phyloP scores from a whole-genome alignment of 2,113 vertebrate species.

The Meriones unguiculatus region DNA sequence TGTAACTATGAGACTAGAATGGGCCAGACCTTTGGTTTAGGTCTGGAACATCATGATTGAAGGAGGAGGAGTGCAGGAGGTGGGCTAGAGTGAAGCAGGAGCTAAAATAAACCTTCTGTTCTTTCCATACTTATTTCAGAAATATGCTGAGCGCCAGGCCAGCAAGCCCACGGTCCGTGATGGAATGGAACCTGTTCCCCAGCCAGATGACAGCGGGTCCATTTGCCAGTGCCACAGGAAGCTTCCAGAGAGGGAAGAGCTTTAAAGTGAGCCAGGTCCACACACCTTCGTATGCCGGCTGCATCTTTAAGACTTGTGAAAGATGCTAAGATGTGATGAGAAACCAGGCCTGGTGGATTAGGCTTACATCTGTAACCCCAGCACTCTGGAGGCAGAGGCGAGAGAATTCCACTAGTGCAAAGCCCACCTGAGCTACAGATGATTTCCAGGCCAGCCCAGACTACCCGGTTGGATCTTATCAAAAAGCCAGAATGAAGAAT shows the following conservation, averaged over 20 bases:
- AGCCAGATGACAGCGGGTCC: slow-evolving; percentile 88
- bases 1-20: slow-evolving; percentile 61
- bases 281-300: background rate
- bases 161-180: slow-evolving; percentile 87
- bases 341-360: background rate
- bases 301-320: slow-evolving; percentile 48
- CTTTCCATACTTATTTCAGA: slow-evolving; percentile 85
- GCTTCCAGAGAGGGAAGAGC: slow-evolving; percentile 84
- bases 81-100: slow-evolving; percentile 60
- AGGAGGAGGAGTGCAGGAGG: slow-evolving; percentile 24
- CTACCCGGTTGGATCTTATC: background rate
- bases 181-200: slow-evolving; percentile 93
- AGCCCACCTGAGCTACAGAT: background rate
- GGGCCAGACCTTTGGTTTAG: slow-evolving; percentile 70
- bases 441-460: background rate
- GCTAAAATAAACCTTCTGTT: slow-evolving; percentile 66
- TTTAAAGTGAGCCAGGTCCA: slow-evolving; percentile 77
- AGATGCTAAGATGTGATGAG: slow-evolving; percentile 71
- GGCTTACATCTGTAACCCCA: background rate
- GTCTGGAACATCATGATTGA: slow-evolving; percentile 39
- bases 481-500: background rate
- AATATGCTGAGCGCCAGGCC: slow-evolving; percentile 90
- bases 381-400: background rate
- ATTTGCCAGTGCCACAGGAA: slow-evolving; percentile 88
- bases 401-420: background rate